phyloP scores from a whole-genome alignment of 2,888 invertebrate species.

The Carcina quercana region DNA sequence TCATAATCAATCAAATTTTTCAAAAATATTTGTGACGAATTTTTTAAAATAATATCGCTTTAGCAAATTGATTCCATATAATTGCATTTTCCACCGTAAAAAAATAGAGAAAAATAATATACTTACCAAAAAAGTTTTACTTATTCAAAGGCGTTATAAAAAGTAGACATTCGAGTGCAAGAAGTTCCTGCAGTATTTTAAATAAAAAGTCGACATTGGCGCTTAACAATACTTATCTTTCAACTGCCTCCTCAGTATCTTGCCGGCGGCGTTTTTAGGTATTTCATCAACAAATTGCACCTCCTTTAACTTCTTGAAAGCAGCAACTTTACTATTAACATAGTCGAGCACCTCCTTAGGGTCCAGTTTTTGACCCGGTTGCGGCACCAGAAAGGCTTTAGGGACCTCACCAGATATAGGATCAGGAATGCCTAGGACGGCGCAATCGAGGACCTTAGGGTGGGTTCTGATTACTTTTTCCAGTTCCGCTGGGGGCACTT shows the following conservation, averaged over 20 bases:
- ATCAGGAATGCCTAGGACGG: conserved; percentile 87
- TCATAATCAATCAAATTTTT: too few relatives aligned
- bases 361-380: conserved; percentile 42
- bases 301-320: conserved; percentile 81
- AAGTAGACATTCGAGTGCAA: too few relatives aligned
- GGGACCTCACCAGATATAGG: conserved; percentile 83
- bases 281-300: conserved; percentile 79
- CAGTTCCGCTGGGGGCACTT: conserved; percentile 93
- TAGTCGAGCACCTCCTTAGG: conserved; percentile 77
- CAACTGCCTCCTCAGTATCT: conserved; percentile 80
- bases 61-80: too few relatives aligned
- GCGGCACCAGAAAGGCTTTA: conserved; percentile 80
- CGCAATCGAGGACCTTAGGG: conserved; percentile 85
- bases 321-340: conserved; percentile 79
- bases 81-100: too few relatives aligned
- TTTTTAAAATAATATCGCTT: too few relatives aligned
- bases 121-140: too few relatives aligned
- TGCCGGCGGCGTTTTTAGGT: conserved; percentile 85
- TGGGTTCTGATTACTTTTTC: conserved; percentile 83
- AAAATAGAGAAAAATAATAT: too few relatives aligned
- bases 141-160: too few relatives aligned
- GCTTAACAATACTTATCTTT: conserved; percentile 50
- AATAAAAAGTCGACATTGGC: too few relatives aligned
- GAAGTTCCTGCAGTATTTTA: too few relatives aligned
- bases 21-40: too few relatives aligned